A percentile compares a stretch with the other conserved stretches of the same genome.
These are phyloP conservation scores for Caenorhabditis imperialis DNA, from an alignment of 2,888 invertebrate species.

Conservation along the genomic window DNA sequence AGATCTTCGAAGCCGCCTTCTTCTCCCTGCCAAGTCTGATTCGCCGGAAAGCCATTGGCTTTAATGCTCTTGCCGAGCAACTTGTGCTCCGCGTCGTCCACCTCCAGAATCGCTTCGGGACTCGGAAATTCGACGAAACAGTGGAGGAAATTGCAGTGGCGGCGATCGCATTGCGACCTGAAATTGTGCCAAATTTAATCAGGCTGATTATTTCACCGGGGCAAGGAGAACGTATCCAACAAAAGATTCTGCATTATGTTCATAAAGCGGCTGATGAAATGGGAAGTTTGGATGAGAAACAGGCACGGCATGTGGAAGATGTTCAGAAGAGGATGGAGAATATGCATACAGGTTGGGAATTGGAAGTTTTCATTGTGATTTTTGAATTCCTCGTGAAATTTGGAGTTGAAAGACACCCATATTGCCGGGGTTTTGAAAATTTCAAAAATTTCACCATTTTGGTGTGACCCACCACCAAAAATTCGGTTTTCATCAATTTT, in stretches of 20 bases:
- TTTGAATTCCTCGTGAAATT: too few relatives aligned
- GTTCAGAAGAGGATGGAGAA: not conserved
- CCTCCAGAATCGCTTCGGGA: constrained; percentile 48
- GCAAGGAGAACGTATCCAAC: constrained; percentile 16
- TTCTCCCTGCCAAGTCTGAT: constrained; percentile 26
- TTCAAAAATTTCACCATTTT: too few relatives aligned
- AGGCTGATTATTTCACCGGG: constrained; percentile 4
- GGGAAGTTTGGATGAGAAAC: constrained; percentile 16
- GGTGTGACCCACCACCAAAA: too few relatives aligned
- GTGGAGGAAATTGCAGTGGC: constrained; percentile 4
- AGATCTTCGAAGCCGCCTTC: constrained; percentile 46
- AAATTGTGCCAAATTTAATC: constrained; percentile 28
- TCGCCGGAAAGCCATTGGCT: constrained; percentile 42
- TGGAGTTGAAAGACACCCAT: not conserved
- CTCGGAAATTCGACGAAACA: constrained; percentile 39
- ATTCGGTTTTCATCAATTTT: too few relatives aligned
- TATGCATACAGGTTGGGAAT: not conserved
- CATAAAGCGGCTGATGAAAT: constrained; percentile 46
- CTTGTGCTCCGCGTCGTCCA: constrained; percentile 28
- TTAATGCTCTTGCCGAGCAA: constrained; percentile 25
- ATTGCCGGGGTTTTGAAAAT: not conserved
- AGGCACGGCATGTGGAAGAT: not conserved
- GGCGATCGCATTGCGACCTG: constrained; percentile 14
- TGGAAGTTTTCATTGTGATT: too few relatives aligned
- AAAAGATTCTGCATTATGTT: constrained; percentile 30